Conservation (phyloP, 2,888 invertebrate genomes). For the Fabriciana adippe region DNA sequence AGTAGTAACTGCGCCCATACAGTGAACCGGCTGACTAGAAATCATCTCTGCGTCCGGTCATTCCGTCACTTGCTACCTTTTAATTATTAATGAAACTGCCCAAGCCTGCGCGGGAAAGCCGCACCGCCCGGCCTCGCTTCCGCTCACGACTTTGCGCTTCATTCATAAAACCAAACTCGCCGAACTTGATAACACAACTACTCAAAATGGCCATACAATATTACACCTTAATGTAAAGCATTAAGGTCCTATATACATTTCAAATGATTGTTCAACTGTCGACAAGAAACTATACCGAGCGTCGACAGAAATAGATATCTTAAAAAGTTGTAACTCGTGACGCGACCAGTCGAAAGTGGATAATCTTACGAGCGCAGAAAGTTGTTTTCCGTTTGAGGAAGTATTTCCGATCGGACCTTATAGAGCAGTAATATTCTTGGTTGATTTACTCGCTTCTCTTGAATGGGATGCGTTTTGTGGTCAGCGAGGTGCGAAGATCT, state of each 20-base stretch:
- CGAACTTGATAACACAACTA: slow-evolving; percentile 50
- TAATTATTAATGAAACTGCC: slow-evolving; percentile 81
- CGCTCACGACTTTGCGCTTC: slow-evolving; percentile 80
- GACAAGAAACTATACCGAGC: slow-evolving; percentile 43
- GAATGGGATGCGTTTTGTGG: slow-evolving; percentile 78
- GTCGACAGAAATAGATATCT: slow-evolving; percentile 70
- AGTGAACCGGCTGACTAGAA: slow-evolving; percentile 69
- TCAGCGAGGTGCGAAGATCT: slow-evolving; percentile 75
- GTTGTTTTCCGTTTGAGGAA: slow-evolving; percentile 75
- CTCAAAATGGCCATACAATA: slow-evolving; percentile 45
- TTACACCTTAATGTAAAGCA: slow-evolving; percentile 49
- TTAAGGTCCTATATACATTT: slow-evolving; percentile 48
- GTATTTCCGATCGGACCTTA: slow-evolving; percentile 61
- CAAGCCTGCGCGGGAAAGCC: slow-evolving; percentile 74
- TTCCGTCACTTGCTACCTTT: slow-evolving; percentile 76
- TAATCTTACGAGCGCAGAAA: slow-evolving; percentile 70
- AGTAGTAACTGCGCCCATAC: slow-evolving; percentile 58
- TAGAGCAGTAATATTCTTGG: slow-evolving; percentile 62
- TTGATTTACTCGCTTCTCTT: slow-evolving; percentile 78
- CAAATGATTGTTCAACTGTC: slow-evolving; percentile 22
- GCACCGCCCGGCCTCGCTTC: slow-evolving; percentile 77
- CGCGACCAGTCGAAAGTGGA: slow-evolving; percentile 75
- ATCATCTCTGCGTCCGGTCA: slow-evolving; percentile 79
- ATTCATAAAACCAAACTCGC: slow-evolving; percentile 73
- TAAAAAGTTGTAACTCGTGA: slow-evolving; percentile 73